phyloP scores from a whole-genome alignment of 2,888 invertebrate species.

The Timema cristinae region DNA sequence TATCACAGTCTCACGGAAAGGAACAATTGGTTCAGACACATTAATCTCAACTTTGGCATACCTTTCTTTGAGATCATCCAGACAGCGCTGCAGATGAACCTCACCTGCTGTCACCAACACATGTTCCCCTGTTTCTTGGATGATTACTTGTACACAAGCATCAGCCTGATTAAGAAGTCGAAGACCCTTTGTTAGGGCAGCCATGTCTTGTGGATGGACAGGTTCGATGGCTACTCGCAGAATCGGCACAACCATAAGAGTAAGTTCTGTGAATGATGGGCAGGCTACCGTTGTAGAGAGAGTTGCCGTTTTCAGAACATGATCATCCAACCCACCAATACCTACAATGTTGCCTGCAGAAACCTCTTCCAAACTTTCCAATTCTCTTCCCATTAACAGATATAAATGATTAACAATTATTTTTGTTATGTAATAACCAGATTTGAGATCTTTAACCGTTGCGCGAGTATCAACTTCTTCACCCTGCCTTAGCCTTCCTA shows the following conservation, averaged over 20 bases:
- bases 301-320: conserved; percentile 86
- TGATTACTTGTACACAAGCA: conserved; percentile 83
- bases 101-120: conserved; percentile 94
- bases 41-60: conserved; percentile 85
- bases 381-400: conserved; percentile 88
- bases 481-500: conserved; percentile 34
- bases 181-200: conserved; percentile 57
- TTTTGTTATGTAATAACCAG: conserved; percentile 62
- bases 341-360: conserved; percentile 78
- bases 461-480: conserved; percentile 39
- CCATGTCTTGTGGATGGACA: conserved; percentile 71
- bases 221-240: conserved; percentile 93
- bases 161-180: conserved; percentile 90
- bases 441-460: conserved; percentile 57
- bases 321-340: conserved; percentile 80
- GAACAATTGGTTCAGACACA: conserved; percentile 93
- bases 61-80: conserved; percentile 77
- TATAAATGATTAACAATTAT: conserved; percentile 70
- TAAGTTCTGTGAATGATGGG: conserved; percentile 82
- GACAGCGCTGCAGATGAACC: conserved; percentile 92
- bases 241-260: conserved; percentile 76
- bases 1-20: conserved; percentile 91
- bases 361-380: conserved; percentile 72
- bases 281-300: conserved; percentile 75
- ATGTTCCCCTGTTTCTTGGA: conserved; percentile 93